Evolutionary conservation across 2,797 vertebrate genomes (phyloP), one percentile per base, ranked within the genome.

Genomic region (Yasuhikotakia modesta): DNA sequence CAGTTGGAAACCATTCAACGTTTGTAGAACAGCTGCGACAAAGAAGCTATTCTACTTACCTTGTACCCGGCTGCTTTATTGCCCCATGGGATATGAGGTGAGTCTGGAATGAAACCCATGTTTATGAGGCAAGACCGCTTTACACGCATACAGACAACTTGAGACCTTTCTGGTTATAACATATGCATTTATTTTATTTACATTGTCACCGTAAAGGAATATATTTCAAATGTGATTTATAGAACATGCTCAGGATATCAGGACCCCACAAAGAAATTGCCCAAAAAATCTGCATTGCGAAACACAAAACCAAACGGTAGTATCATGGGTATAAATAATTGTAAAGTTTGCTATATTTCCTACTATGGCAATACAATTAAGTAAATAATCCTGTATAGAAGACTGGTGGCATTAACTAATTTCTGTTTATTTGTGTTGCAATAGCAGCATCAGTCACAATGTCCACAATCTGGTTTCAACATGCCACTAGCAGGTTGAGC

Each of bases 161-260:
- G 8, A 65, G 11, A 52, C 46, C 21, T 27, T 76, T 76, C 55
- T 43, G 30, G 46, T 66, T 73, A 21, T 21, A 65, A 79, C 76
- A 85, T 83, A 39, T 79, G 81, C 77, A 84, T 92, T 91, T 90
- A 91, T 92, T 91, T 89, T 76, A 89, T 91, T 83, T 91, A 90
- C 88, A 92, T n/a, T n/a, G 85, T 79, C 75, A 86, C 55, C 63
- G 50, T 76, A 67, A 58, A 80, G 35, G 64, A 84, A 78, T 57
- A 76, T 72, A 63, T 79, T 70, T 81, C 52, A 53, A 65, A 78
- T 78, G 73, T 58, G 61, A 55, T 79, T 83, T 76, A 83, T 66
- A 73, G 64, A 70, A 75, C 73, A 81, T 81, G 58, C 76, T 81
- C 74, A 78, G 74, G 60, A 81, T 80, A 81, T 75, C 68, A 76